These are phyloP conservation scores for Isoperla grammatica DNA, from an alignment of 2,888 invertebrate genomes.

Conservation along the genomic window DNA sequence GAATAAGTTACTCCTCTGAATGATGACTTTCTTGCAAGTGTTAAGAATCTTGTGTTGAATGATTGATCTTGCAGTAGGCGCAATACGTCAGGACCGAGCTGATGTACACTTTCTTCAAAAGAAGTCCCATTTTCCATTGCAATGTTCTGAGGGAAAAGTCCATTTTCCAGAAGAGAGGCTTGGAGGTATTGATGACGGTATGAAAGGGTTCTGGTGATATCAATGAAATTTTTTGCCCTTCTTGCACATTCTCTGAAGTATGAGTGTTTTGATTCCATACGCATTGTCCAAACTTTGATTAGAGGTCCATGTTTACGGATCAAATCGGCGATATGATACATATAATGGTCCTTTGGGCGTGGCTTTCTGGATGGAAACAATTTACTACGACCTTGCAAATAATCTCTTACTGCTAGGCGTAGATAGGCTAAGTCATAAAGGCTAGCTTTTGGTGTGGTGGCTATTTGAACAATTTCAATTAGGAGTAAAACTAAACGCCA, in stretches of 20 bases:
- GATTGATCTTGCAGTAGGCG: not conserved
- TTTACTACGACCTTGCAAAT: not conserved
- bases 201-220: conserved; percentile 6
- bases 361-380: conserved; percentile 5
- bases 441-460: no score
- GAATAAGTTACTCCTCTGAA: not conserved
- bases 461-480: not conserved
- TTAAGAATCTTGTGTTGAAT: not conserved
- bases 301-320: conserved; percentile 10
- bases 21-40: not conserved
- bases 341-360: conserved; percentile 15
- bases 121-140: not conserved
- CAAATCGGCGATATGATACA: conserved; percentile 11
- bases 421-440: conserved; percentile 7
- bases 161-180: not conserved
- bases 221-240: conserved; percentile 8
- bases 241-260: no score
- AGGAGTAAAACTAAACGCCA: not conserved
- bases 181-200: conserved; percentile 9
- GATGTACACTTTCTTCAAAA: not conserved
- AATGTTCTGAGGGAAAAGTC: no score
- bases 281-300: conserved; percentile 15
- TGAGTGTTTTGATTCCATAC: conserved; percentile 17
- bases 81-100: not conserved
- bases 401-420: not conserved